Evolutionary conservation across 2,888 invertebrate species (phyloP).

Genomic region (Lepidonotus clava): DNA sequence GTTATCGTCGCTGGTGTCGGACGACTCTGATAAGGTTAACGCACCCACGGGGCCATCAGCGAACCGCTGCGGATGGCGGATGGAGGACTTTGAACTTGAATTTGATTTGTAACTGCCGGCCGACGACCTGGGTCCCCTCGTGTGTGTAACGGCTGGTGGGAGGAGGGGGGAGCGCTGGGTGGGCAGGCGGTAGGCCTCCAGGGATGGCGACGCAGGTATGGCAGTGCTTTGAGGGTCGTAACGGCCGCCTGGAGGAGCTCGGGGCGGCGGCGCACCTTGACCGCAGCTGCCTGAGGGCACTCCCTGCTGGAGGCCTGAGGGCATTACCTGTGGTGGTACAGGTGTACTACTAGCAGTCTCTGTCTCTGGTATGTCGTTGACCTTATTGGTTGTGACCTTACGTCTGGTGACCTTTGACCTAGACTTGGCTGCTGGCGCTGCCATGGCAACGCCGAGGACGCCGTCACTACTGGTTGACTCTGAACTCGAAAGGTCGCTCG

Average conservation of each 20-base stretch:
- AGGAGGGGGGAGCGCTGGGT: not conserved
- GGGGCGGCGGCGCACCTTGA: not conserved
- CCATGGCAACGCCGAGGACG: too few relatives aligned
- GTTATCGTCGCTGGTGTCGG: constrained; percentile 13
- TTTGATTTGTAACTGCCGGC: not conserved
- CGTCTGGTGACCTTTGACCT: constrained; percentile 4
- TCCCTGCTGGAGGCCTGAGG: not conserved
- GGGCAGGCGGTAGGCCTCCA: not conserved
- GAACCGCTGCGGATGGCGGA: not conserved
- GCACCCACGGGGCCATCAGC: constrained; percentile 26
- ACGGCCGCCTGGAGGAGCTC: not conserved
- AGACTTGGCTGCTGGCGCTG: too few relatives aligned
- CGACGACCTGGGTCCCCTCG: not conserved
- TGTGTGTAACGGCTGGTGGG: not conserved
- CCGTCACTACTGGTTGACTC: constrained; percentile 34
- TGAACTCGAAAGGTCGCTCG: constrained; percentile 7
- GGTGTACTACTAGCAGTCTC: not conserved
- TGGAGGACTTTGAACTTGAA: constrained; percentile 28
- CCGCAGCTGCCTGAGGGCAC: not conserved
- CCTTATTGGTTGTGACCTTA: constrained; percentile 16
- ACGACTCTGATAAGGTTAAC: constrained; percentile 25
- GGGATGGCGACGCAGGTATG: not conserved
- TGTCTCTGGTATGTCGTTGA: not conserved
- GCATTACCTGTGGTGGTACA: not conserved
- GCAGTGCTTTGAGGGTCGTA: not conserved